A percentile compares a stretch with the other conserved stretches of the same genome.
phyloP scores from a whole-genome alignment of 1,140 invertebrate genomes.

The Aphaenogaster rudis region DNA sequence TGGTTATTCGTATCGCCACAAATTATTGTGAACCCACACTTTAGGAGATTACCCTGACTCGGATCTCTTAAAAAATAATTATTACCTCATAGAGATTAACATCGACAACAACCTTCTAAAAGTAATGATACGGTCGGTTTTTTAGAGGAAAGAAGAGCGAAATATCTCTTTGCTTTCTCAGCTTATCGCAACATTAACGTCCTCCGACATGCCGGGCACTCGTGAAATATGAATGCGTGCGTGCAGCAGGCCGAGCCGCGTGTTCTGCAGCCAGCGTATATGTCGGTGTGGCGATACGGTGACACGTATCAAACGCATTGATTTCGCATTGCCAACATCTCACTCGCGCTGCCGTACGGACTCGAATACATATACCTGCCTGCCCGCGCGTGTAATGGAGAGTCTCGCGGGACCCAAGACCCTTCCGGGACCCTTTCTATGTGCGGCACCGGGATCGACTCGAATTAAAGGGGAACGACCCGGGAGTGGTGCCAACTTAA shows the following conservation, averaged over 20 bases:
- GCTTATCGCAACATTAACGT: conserved; percentile 7
- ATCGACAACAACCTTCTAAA: conserved; percentile 41
- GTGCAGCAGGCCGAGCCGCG: conserved; percentile 14
- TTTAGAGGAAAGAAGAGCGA: background rate
- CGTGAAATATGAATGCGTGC: conserved; percentile 56
- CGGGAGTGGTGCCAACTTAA: conserved; percentile 79
- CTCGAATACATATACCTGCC: background rate
- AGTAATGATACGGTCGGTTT: background rate
- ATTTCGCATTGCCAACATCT: conserved; percentile 78
- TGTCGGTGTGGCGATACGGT: conserved; percentile 48
- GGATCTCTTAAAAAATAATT: conserved; percentile 43
- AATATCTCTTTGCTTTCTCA: conserved; percentile 18
- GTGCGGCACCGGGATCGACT: conserved; percentile 69
- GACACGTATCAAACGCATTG: conserved; percentile 79
- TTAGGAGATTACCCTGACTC: background rate
- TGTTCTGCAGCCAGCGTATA: conserved; percentile 38
- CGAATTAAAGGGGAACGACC: conserved; percentile 73
- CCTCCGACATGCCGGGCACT: background rate
- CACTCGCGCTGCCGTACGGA: conserved; percentile 61
- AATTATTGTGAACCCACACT: conserved; percentile 19
- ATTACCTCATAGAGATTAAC: conserved; percentile 34
- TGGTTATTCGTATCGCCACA: background rate
- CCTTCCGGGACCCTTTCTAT: conserved; percentile 64
- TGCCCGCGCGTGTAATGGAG: conserved; percentile 65
- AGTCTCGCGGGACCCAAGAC: conserved; percentile 67